These are phyloP conservation scores for Metallyticus violacea DNA, from an alignment of 2,888 invertebrate genomes.

Conservation along the genomic window DNA sequence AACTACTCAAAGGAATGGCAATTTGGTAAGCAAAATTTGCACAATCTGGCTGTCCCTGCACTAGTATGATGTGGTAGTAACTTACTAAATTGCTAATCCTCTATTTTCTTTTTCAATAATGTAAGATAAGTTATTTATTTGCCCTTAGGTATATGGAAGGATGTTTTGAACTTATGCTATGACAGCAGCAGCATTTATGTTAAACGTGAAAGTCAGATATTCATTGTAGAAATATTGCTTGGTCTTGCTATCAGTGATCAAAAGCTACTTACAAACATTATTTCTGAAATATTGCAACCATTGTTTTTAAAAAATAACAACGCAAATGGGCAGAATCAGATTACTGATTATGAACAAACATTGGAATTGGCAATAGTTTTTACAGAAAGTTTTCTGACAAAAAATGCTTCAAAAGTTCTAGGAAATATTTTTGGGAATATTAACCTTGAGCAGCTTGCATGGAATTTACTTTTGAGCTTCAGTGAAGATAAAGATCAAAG, in stretches of 20 bases:
- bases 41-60: too few species aligned
- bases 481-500: not conserved
- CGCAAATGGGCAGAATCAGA: slow-evolving; percentile 38
- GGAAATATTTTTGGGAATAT: slow-evolving; percentile 8
- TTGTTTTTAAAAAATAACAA: slow-evolving; percentile 40
- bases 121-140: slow-evolving; percentile 40
- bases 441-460: slow-evolving; percentile 18
- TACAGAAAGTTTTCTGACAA: slow-evolving; percentile 43
- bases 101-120: too few species aligned
- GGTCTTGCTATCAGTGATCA: slow-evolving; percentile 53
- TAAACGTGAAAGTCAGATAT: slow-evolving; percentile 62
- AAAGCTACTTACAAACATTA: slow-evolving; percentile 6
- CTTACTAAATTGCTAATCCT: too few species aligned
- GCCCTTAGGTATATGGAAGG: slow-evolving; percentile 56
- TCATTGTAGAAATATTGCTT: slow-evolving; percentile 59
- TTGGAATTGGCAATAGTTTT: slow-evolving; percentile 51
- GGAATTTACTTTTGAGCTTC: slow-evolving; percentile 4
- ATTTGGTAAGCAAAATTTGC: too few species aligned
- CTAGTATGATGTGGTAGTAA: too few species aligned
- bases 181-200: slow-evolving; percentile 70
- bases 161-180: slow-evolving; percentile 61
- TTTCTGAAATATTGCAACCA: slow-evolving; percentile 45
- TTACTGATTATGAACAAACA: slow-evolving; percentile 32
- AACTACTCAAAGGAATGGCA: too few species aligned
- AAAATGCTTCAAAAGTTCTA: not conserved